Conservation (phyloP, 2,888 invertebrate species). For the Rotaria magnacalcarata region DNA sequence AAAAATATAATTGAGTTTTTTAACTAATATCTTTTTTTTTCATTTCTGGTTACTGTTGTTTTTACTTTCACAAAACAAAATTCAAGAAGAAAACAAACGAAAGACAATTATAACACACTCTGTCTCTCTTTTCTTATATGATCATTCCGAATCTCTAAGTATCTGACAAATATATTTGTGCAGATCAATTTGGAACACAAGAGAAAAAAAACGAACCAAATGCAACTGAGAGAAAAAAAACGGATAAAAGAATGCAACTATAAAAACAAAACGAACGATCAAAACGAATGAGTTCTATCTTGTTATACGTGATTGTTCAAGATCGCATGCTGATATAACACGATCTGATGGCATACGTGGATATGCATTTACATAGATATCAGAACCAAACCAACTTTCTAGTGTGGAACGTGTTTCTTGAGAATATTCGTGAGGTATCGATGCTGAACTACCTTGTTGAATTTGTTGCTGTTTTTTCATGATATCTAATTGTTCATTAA, state of each 20-base stretch:
- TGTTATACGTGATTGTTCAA: neutral
- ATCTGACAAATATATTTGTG: neutral
- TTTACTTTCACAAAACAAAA: neutral
- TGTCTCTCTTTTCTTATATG: neutral
- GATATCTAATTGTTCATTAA: constrained; percentile 5
- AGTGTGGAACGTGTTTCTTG: neutral
- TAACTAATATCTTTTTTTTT: no score
- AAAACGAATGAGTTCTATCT: neutral
- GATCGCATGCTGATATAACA: neutral
- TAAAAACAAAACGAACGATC: neutral
- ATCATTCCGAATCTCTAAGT: neutral
- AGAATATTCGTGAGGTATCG: neutral
- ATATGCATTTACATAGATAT: neutral
- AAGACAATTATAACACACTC: neutral
- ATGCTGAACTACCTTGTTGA: neutral
- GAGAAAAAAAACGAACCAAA: neutral
- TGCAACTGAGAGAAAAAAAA: neutral
- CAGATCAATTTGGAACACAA: neutral
- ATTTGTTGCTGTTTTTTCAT: neutral
- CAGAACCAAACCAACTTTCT: constrained; percentile 4
- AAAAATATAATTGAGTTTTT: no score
- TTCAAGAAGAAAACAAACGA: neutral
- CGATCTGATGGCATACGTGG: neutral
- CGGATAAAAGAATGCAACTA: neutral
- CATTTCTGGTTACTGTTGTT: neutral